Base-by-base conservation (phyloP, 2,113 vertebrate species). In the Callionymus lyra region DNA sequence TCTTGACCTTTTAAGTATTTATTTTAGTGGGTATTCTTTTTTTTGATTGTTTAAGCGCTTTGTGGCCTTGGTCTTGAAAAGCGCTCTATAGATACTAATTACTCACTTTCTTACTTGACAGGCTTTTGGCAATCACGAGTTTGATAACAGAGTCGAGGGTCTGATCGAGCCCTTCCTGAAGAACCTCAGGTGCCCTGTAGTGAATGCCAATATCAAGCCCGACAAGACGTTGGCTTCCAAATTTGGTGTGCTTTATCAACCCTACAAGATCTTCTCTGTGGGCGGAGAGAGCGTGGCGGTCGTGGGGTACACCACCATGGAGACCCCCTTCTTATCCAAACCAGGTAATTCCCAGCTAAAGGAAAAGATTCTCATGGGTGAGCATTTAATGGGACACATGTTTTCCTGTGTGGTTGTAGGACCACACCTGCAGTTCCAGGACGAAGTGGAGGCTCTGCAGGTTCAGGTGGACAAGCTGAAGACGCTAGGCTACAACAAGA, bases 91-190 rank as follows among this genome's bases (percentile, higher is more conserved):
- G 8, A 27, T 8, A 27, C 4, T 4, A 27, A 27, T 4, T 27
- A 4, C 8, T 27, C 21, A 8, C 16, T 12, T 12, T 39, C 27
- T 38, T 3, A 9, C 13, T 41, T 31, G 10, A 11, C 27, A 97
- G 93, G 88, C 93, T 44, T 76, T 95, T 59, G 91, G 93, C 51
- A 97, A 94, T 56, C 93, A 95, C 35, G 93, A 97, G 68, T 97
- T 97, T 79, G 93, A 97, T 77, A 90, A 88, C 34, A 88, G 88
- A 31, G 84, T 90, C 36, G 81, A 88, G 1, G 91, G 89, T 62
- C 79, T 95, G 32, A 61, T 92, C 34, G 39, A 82, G 43, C 91
- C 90, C 17, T 84, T 97, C 37, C 90, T 97, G n/a, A 75, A 68
- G 68, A 16, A 82, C 1, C 82, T 72, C 1, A 86, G 68, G 12